Percentiles rank a stretch among this genome's conserved stretches.
These are phyloP conservation scores for Magallana angulata DNA, from an alignment of 1,140 invertebrate genomes.

Conservation along the genomic window DNA sequence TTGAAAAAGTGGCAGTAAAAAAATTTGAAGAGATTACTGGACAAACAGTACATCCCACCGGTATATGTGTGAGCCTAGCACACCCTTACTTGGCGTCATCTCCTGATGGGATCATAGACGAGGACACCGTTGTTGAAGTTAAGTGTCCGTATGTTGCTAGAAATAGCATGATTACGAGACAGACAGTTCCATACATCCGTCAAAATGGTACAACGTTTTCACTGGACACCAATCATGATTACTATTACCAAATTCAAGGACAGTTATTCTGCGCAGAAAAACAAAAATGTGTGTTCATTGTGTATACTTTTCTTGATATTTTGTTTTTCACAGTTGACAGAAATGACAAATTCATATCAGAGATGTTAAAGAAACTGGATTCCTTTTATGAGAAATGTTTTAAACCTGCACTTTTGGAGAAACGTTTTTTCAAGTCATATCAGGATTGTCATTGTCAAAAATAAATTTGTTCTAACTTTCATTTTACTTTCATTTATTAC, in stretches of 20 bases:
- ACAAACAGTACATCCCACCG: slow-evolving; percentile 43
- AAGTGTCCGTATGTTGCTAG: slow-evolving; percentile 59
- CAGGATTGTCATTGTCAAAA: background rate
- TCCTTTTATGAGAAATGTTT: slow-evolving; percentile 54
- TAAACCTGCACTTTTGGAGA: slow-evolving; percentile 49
- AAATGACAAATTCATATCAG: slow-evolving; percentile 30
- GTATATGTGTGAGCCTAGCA: slow-evolving; percentile 41
- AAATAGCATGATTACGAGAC: slow-evolving; percentile 41
- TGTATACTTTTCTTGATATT: slow-evolving; percentile 53
- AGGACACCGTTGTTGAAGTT: slow-evolving; percentile 51
- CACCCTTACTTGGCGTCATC: slow-evolving; percentile 55
- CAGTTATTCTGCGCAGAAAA: slow-evolving; percentile 53
- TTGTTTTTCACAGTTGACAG: background rate
- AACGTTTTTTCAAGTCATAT: slow-evolving; percentile 54
- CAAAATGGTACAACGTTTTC: slow-evolving; percentile 11
- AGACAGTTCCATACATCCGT: slow-evolving; percentile 53
- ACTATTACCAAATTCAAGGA: slow-evolving; percentile 61
- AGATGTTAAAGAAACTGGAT: slow-evolving; percentile 28
- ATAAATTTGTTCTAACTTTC: background rate
- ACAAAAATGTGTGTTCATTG: slow-evolving; percentile 43
- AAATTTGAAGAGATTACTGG: slow-evolving; percentile 43
- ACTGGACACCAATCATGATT: slow-evolving; percentile 49
- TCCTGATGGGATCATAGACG: slow-evolving; percentile 56
- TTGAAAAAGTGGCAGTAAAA: slow-evolving; percentile 55
- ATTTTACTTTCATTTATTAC: background rate